Evolutionary conservation across 53 echinoderm and acorn worm species (phyloP).

Genomic region (Holothuria leucospilota): DNA sequence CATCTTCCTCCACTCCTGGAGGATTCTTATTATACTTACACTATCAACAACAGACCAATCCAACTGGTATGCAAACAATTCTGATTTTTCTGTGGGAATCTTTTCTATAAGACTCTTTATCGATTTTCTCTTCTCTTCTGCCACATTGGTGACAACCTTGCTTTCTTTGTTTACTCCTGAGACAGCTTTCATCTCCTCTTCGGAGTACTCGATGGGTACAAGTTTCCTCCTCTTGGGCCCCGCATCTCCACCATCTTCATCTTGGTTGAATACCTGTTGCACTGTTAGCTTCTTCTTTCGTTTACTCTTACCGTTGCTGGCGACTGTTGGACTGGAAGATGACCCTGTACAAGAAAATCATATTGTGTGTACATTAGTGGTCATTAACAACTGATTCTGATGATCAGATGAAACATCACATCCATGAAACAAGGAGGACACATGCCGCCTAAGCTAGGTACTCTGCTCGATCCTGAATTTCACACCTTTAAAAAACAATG

Average conservation of each 20-base stretch:
- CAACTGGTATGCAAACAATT: slow-evolving; percentile 87
- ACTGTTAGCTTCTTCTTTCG: slow-evolving; percentile 85
- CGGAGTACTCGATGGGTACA: slow-evolving; percentile 94
- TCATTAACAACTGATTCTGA: too few relatives aligned
- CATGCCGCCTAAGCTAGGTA: too few relatives aligned
- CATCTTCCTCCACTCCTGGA: neutral
- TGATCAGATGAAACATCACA: too few relatives aligned
- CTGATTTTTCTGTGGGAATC: slow-evolving; percentile 90
- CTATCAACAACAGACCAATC: slow-evolving; percentile 95
- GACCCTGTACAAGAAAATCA: neutral
- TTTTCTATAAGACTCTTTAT: slow-evolving; percentile 93
- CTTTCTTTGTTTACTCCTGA: neutral
- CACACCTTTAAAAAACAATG: too few relatives aligned
- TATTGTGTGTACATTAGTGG: too few relatives aligned
- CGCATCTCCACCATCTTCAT: slow-evolving; percentile 62
- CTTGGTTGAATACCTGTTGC: slow-evolving; percentile 90
- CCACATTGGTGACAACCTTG: slow-evolving; percentile 66
- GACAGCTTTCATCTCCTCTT: slow-evolving; percentile 94
- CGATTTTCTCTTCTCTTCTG: slow-evolving; percentile 93
- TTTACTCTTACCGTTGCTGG: slow-evolving; percentile 43
- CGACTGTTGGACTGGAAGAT: slow-evolving; percentile 47
- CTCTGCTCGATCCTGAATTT: too few relatives aligned
- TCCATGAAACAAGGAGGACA: too few relatives aligned
- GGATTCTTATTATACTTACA: slow-evolving; percentile 51
- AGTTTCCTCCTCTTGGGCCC: slow-evolving; percentile 83